Evolutionary conservation across 1,140 invertebrate species (phyloP).

Genomic region (Centruroides sculpturatus): DNA sequence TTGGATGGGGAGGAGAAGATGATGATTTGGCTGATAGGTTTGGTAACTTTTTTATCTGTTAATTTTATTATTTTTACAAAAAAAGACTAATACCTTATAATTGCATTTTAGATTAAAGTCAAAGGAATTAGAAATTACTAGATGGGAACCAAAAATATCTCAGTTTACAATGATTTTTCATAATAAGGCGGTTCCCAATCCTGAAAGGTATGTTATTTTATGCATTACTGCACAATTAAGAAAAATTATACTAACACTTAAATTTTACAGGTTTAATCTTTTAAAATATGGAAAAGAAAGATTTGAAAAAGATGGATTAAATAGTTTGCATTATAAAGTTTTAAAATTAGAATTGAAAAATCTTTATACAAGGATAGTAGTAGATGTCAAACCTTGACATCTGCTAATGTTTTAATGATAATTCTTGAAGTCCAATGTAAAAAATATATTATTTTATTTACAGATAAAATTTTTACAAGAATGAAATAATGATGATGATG

Average conservation of each 20-base stretch:
- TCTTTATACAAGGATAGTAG: slow-evolving; percentile 31
- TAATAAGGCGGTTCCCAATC: slow-evolving; percentile 42
- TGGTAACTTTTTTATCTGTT: no score
- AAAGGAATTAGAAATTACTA: slow-evolving; percentile 14
- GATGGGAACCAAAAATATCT: slow-evolving; percentile 20
- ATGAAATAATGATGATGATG: no score
- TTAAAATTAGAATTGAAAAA: slow-evolving; percentile 44
- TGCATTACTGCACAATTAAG: no score
- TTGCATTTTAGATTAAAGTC: slow-evolving; percentile 7
- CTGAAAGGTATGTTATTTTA: slow-evolving; percentile 34
- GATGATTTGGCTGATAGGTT: slow-evolving; percentile 17
- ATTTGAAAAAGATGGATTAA: slow-evolving; percentile 68
- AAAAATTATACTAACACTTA: no score
- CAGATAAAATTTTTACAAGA: no score
- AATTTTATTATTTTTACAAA: no score
- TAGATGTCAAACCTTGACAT: slow-evolving; percentile 5
- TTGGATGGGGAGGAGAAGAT: slow-evolving; percentile 25
- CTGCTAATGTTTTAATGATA: neutral
- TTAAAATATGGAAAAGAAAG: slow-evolving; percentile 61
- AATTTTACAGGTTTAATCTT: slow-evolving; percentile 43
- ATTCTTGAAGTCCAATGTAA: no score
- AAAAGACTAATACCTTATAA: neutral
- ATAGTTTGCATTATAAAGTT: slow-evolving; percentile 61
- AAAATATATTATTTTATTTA: no score
- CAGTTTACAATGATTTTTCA: slow-evolving; percentile 60